Conservation (phyloP, 1,140 invertebrate genomes). For the Homalodisca vitripennis region DNA sequence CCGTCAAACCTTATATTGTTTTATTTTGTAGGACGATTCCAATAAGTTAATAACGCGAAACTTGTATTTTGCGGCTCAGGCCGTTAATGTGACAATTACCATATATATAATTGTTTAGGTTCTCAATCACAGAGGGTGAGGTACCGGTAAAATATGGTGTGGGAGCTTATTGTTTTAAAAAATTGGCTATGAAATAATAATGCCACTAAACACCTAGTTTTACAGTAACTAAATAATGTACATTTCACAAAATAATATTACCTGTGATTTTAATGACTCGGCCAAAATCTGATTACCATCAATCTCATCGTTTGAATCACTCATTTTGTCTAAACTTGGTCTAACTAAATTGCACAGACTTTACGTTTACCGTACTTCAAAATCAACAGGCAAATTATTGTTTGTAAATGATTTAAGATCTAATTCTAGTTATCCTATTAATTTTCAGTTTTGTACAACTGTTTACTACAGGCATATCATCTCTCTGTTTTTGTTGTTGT, state of each 20-base stretch:
- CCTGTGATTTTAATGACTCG: constrained; percentile 73
- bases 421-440: too few species aligned
- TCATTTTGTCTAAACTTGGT: not conserved
- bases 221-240: not conserved
- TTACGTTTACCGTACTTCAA: too few species aligned
- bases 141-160: not conserved
- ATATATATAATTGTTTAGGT: not conserved
- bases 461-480: too few species aligned
- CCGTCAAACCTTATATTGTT: too few species aligned
- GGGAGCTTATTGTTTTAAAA: not conserved
- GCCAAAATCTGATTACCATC: constrained; percentile 76
- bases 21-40: too few species aligned
- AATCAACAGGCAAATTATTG: too few species aligned
- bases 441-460: too few species aligned
- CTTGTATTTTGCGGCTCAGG: too few species aligned
- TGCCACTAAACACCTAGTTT: not conserved
- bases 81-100: not conserved
- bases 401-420: too few species aligned
- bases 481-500: too few species aligned
- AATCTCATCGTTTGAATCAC: constrained; percentile 48
- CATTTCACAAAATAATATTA: constrained; percentile 44
- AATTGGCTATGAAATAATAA: not conserved
- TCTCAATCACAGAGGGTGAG: not conserved
- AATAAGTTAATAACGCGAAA: too few species aligned
- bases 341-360: too few species aligned